Evolutionary conservation across 2,888 invertebrate species (phyloP).

Genomic region (Limnephilus rhombicus): DNA sequence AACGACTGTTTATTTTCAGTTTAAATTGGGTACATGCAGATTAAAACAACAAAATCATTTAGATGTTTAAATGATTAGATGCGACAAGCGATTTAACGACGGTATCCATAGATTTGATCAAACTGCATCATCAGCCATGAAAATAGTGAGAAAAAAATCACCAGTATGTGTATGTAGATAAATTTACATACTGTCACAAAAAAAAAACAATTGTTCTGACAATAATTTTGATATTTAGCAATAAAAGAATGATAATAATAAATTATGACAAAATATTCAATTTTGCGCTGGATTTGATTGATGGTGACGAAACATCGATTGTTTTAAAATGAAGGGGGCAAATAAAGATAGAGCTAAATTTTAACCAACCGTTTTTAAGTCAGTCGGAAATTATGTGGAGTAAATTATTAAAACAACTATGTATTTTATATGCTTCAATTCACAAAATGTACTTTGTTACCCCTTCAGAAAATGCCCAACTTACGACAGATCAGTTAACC

Average conservation of each 20-base stretch:
- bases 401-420: neutral
- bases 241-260: neutral
- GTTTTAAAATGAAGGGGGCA: neutral
- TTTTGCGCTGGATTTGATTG: neutral
- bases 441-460: too few relatives aligned
- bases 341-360: neutral
- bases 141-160: neutral
- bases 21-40: neutral
- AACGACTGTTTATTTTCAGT: neutral
- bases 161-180: neutral
- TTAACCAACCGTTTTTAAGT: neutral
- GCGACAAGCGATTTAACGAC: neutral
- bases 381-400: neutral
- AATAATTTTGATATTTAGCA: neutral
- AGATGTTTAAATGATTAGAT: neutral
- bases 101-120: neutral
- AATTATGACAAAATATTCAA: neutral
- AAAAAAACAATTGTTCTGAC: neutral
- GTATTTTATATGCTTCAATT: too few relatives aligned
- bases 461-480: too few relatives aligned
- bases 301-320: neutral
- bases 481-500: too few relatives aligned
- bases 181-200: neutral
- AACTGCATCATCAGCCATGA: neutral
- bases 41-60: neutral